Percentiles rank a stretch among this genome's conserved stretches.
Evolutionary conservation across 2,797 vertebrate genomes (phyloP).

Genomic region (Clarias fuscus): DNA sequence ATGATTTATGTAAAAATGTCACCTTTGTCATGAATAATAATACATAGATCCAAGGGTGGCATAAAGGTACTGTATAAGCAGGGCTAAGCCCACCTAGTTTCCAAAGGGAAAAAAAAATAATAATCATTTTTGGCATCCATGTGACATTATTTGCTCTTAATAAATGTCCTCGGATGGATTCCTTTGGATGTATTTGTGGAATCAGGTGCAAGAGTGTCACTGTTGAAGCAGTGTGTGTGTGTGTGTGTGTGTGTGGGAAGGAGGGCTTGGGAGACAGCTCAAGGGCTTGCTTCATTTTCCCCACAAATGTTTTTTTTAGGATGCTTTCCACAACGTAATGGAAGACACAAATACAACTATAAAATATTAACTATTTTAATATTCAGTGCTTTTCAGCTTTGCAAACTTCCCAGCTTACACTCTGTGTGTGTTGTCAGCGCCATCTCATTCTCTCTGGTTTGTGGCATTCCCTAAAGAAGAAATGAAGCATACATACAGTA

Average conservation of each 20-base stretch:
- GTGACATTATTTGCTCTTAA: neutral
- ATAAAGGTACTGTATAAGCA: neutral
- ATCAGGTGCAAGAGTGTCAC: neutral
- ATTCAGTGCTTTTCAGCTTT: neutral
- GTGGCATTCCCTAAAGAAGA: neutral
- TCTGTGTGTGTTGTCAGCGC: neutral
- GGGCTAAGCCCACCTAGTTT: neutral
- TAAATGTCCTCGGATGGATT: neutral
- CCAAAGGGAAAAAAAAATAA: too few relatives aligned
- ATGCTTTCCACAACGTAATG: conserved; percentile 5
- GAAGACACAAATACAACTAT: neutral
- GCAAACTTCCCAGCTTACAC: neutral
- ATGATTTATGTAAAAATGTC: neutral
- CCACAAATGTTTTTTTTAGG: neutral
- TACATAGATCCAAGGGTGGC: neutral
- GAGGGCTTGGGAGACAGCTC: neutral
- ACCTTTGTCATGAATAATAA: neutral
- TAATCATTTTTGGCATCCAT: neutral
- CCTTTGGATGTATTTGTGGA: neutral
- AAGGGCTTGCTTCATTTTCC: neutral
- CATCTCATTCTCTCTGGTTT: neutral
- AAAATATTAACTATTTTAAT: neutral
- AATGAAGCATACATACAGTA: neutral
- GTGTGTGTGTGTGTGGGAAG: too few relatives aligned
- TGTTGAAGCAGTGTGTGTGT: neutral